Conservation (phyloP, 2,113 vertebrate genomes). For the Coptodon rendalli region DNA sequence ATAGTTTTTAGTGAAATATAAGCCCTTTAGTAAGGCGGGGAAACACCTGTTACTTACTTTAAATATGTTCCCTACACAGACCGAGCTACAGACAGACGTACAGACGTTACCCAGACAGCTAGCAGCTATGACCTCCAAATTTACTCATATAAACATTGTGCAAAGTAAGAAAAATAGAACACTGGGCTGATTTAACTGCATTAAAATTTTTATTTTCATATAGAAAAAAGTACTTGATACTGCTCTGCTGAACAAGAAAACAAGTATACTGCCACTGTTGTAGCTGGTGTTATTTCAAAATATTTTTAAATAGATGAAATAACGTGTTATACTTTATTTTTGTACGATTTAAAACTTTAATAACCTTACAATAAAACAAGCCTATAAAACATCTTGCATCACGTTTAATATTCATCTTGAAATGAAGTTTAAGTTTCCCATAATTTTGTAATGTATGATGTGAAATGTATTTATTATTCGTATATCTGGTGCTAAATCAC, state of each 20-base stretch:
- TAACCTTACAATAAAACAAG: background rate
- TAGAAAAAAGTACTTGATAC: background rate
- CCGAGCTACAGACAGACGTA: background rate
- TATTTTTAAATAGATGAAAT: background rate
- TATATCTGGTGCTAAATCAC: background rate
- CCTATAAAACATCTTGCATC: background rate
- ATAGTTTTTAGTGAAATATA: background rate
- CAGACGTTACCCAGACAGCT: background rate
- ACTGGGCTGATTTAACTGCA: background rate
- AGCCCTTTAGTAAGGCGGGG: background rate
- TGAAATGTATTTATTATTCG: background rate
- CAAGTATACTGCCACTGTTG: background rate
- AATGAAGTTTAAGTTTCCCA: background rate
- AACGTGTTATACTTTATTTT: background rate
- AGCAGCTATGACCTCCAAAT: background rate
- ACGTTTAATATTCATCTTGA: background rate
- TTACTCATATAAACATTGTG: background rate
- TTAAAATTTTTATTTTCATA: background rate
- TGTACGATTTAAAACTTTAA: background rate
- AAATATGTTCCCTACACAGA: background rate
- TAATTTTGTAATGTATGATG: background rate
- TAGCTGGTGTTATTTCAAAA: background rate
- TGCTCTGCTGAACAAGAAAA: background rate
- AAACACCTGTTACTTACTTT: background rate
- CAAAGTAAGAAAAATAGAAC: background rate